Conservation (phyloP, 2,113 vertebrate species). For the Lanius ludovicianus region DNA sequence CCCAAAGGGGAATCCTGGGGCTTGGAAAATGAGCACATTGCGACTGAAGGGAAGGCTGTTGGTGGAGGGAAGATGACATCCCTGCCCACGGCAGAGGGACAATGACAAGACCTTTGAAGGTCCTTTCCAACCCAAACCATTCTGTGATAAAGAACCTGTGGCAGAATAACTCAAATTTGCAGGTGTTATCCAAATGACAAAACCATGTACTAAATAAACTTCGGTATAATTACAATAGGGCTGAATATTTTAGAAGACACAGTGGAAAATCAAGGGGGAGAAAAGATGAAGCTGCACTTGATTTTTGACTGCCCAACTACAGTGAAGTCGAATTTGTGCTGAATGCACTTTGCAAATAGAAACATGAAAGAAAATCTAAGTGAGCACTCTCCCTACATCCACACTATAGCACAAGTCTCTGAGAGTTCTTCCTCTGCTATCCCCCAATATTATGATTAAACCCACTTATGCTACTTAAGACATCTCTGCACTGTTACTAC, state of each 20-base stretch:
- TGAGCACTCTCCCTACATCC: neutral
- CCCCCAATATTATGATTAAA: constrained; percentile 1
- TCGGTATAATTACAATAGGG: neutral
- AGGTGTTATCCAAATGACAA: neutral
- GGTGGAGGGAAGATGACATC: neutral
- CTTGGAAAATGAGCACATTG: neutral
- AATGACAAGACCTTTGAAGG: neutral
- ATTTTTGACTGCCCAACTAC: neutral
- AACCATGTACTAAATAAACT: neutral
- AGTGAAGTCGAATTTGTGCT: neutral
- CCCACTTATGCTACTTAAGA: neutral
- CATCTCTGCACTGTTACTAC: neutral
- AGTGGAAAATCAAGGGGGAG: neutral
- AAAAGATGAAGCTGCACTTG: neutral
- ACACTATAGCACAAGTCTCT: neutral
- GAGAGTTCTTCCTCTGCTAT: neutral
- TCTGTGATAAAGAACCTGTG: neutral
- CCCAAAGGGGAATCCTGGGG: neutral
- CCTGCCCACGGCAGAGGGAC: neutral
- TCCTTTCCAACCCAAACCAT: neutral
- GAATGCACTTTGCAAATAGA: neutral
- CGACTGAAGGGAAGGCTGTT: neutral
- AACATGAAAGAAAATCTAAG: neutral
- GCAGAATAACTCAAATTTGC: neutral
- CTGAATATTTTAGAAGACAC: neutral